Evolutionary conservation across 2,113 vertebrate species (phyloP).

Genomic region (Cygnus buccinator): DNA sequence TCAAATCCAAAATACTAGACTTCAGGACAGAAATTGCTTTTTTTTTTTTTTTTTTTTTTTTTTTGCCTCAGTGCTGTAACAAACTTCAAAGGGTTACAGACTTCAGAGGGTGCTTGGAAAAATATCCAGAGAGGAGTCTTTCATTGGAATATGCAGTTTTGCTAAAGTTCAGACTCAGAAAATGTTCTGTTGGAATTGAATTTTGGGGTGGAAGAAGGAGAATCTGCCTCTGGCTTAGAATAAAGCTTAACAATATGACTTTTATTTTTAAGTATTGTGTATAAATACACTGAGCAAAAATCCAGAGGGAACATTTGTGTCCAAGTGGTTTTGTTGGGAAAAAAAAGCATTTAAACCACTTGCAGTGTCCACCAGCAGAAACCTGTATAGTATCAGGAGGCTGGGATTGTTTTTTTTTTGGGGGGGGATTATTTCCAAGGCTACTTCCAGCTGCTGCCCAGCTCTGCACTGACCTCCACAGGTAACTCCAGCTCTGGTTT

Average conservation of each 20-base stretch:
- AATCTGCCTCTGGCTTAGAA: background rate
- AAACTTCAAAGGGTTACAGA: background rate
- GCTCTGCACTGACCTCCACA: background rate
- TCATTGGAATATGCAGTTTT: background rate
- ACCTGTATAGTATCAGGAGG: background rate
- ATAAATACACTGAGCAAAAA: background rate
- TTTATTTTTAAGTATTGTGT: background rate
- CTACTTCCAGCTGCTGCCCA: background rate
- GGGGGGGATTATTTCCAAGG: background rate
- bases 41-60: background rate
- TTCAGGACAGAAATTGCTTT: background rate
- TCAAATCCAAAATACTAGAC: background rate
- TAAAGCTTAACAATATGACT: background rate
- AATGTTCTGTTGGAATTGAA: background rate
- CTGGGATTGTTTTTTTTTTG: rapidly evolving
- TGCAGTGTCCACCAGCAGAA: background rate
- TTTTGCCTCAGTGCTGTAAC: background rate
- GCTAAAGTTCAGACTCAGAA: background rate
- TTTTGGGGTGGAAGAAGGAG: background rate
- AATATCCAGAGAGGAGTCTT: background rate
- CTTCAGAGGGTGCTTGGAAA: background rate
- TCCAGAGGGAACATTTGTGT: background rate
- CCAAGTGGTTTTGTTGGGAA: background rate
- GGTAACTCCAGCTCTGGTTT: background rate
- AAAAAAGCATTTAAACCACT: background rate